phyloP scores from a whole-genome alignment of 92 coral and sea anemone genomes.

The Muricea muricata region DNA sequence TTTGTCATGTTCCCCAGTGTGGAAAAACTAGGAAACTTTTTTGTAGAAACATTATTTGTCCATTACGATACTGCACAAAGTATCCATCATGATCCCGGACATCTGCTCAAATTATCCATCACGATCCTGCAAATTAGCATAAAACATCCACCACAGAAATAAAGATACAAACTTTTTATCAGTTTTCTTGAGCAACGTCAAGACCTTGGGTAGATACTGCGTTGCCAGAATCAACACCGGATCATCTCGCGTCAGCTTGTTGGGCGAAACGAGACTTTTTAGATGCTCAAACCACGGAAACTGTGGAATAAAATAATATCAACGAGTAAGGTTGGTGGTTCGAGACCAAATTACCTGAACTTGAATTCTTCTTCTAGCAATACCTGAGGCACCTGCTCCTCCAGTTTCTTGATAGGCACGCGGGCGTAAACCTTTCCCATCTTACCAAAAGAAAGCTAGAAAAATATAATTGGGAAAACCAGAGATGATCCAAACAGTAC shows the following conservation, averaged over 20 bases:
- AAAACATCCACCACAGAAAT: background rate
- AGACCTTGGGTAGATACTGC: slow-evolving; percentile 75
- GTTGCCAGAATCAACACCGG: slow-evolving; percentile 76
- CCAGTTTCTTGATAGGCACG: slow-evolving; percentile 70
- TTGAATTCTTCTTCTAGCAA: background rate
- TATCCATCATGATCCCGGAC: too few species aligned
- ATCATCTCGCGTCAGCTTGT: slow-evolving; percentile 50
- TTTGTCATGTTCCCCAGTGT: too few species aligned
- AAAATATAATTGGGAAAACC: background rate
- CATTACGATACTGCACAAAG: too few species aligned
- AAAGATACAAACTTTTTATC: slow-evolving; percentile 63
- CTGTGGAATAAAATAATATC: slow-evolving; percentile 7
- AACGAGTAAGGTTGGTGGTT: too few species aligned
- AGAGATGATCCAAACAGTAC: background rate
- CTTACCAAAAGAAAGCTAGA: slow-evolving; percentile 79
- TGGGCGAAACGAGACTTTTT: slow-evolving; percentile 64
- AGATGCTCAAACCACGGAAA: slow-evolving; percentile 83
- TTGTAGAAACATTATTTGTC: too few species aligned
- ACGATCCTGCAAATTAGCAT: background rate
- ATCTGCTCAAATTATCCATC: too few species aligned
- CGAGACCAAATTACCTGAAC: too few species aligned
- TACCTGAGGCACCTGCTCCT: slow-evolving; percentile 86
- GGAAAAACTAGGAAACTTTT: too few species aligned
- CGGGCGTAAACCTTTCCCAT: slow-evolving; percentile 81
- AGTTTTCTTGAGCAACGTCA: slow-evolving; percentile 66